A percentile compares a stretch with the other conserved stretches of the same genome.
phyloP scores from a whole-genome alignment of 2,888 invertebrate genomes.

The Priocnemis perturbator region DNA sequence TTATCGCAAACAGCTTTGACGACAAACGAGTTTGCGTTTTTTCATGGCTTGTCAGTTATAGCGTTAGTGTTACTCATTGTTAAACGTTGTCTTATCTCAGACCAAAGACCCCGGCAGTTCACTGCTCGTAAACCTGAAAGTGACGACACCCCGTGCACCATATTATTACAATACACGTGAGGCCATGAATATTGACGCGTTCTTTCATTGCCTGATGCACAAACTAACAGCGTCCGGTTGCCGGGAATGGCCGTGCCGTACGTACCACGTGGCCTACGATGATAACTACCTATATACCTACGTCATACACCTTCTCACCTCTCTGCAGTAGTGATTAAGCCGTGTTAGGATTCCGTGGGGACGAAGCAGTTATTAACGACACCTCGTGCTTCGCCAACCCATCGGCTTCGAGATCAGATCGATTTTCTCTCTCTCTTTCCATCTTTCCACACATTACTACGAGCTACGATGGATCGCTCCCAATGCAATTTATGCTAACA shows the following conservation, averaged over 20 bases:
- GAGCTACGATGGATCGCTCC: constrained; percentile 28
- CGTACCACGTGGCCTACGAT: too few species aligned
- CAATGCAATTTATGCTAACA: constrained; percentile 52
- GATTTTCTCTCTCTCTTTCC: constrained; percentile 16
- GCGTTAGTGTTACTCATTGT: constrained; percentile 23
- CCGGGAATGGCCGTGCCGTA: constrained; percentile 4
- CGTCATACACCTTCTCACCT: constrained; percentile 25
- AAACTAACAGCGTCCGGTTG: constrained; percentile 27
- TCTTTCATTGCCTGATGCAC: constrained; percentile 48
- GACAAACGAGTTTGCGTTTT: too few species aligned
- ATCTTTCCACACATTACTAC: neutral
- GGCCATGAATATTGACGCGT: constrained; percentile 64
- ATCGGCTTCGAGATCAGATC: constrained; percentile 46
- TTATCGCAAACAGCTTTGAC: too few species aligned
- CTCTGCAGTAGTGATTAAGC: constrained; percentile 48
- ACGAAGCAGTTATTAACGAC: constrained; percentile 55
- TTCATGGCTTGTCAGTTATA: too few species aligned
- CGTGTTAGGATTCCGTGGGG: constrained; percentile 47
- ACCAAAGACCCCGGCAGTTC: constrained; percentile 52
- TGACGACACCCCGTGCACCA: constrained; percentile 63
- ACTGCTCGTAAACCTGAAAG: constrained; percentile 64
- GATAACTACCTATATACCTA: constrained; percentile 16
- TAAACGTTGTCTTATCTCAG: constrained; percentile 62
- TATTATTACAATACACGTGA: constrained; percentile 60
- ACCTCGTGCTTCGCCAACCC: constrained; percentile 36